Conservation (phyloP, 2,888 invertebrate genomes). For the Drosophila paucipuncta region DNA sequence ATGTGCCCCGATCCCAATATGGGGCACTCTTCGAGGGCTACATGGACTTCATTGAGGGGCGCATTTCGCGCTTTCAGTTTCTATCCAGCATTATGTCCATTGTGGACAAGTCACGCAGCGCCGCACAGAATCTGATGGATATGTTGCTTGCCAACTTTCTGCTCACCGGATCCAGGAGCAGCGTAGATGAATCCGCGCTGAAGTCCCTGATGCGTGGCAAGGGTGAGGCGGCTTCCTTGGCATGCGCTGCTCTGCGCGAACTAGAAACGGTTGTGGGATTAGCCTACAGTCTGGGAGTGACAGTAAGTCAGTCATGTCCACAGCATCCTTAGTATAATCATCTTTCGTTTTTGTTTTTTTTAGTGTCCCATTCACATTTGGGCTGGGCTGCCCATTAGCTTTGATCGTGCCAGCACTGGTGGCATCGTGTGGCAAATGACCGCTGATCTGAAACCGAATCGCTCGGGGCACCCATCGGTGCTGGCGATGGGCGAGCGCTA, state of each 20-base stretch:
- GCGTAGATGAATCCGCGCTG: constrained; percentile 80
- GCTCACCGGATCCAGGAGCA: constrained; percentile 80
- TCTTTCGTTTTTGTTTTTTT: not conserved
- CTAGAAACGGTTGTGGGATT: constrained; percentile 90
- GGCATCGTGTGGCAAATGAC: constrained; percentile 88
- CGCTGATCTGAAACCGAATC: constrained; percentile 83
- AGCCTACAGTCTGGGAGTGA: constrained; percentile 91
- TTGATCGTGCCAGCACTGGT: constrained; percentile 86
- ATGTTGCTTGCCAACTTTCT: constrained; percentile 82
- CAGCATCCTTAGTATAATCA: not conserved
- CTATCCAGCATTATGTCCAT: constrained; percentile 89
- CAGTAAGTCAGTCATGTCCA: constrained; percentile 86
- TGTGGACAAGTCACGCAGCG: constrained; percentile 86
- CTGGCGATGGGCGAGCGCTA: constrained; percentile 96
- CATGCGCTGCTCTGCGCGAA: constrained; percentile 90
- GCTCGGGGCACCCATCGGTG: constrained; percentile 87
- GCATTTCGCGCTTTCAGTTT: constrained; percentile 89
- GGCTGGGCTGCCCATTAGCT: constrained; percentile 86
- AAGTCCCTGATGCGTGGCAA: constrained; percentile 89
- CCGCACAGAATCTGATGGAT: constrained; percentile 82
- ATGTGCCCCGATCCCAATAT: constrained; percentile 90
- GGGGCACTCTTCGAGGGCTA: constrained; percentile 79
- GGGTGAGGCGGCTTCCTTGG: constrained; percentile 88
- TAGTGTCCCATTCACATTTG: constrained; percentile 87
- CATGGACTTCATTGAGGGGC: constrained; percentile 86